These are phyloP conservation scores for Oscheius sp. DNA, from an alignment of 2,888 invertebrate species.

Conservation along the genomic window DNA sequence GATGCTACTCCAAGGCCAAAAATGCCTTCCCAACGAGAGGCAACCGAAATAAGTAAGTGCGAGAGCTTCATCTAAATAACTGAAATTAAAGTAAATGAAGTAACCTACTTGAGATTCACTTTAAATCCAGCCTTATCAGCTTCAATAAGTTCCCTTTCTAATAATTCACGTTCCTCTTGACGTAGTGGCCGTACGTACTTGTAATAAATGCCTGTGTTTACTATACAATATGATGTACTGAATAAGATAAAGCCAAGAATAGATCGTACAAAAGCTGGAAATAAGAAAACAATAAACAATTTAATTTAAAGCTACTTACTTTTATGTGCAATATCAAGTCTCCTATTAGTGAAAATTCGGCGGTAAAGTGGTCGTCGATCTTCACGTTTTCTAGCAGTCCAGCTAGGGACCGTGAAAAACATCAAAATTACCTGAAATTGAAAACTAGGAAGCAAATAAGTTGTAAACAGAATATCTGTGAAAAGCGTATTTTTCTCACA, in stretches of 20 bases:
- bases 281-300: neutral
- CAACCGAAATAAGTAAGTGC: slow-evolving; percentile 30
- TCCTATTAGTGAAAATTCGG: slow-evolving; percentile 65
- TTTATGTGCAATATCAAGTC: slow-evolving; percentile 66
- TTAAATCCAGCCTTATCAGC: slow-evolving; percentile 66
- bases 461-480: neutral
- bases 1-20: slow-evolving; percentile 55
- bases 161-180: slow-evolving; percentile 60
- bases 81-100: neutral
- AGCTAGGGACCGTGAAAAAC: slow-evolving; percentile 47
- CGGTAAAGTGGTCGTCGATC: slow-evolving; percentile 67
- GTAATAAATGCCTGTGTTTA: slow-evolving; percentile 65
- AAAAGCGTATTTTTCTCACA: no score
- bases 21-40: slow-evolving; percentile 34
- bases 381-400: slow-evolving; percentile 49
- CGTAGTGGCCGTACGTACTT: slow-evolving; percentile 63
- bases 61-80: slow-evolving; percentile 27
- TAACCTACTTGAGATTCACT: slow-evolving; percentile 44
- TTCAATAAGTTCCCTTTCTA: slow-evolving; percentile 66
- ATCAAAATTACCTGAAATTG: slow-evolving; percentile 38
- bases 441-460: no score
- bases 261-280: slow-evolving; percentile 59
- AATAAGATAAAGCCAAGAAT: slow-evolving; percentile 63
- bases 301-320: slow-evolving; percentile 47
- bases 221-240: slow-evolving; percentile 61